Conservation (phyloP, 2,888 invertebrate genomes). For the Orgyia antiqua region DNA sequence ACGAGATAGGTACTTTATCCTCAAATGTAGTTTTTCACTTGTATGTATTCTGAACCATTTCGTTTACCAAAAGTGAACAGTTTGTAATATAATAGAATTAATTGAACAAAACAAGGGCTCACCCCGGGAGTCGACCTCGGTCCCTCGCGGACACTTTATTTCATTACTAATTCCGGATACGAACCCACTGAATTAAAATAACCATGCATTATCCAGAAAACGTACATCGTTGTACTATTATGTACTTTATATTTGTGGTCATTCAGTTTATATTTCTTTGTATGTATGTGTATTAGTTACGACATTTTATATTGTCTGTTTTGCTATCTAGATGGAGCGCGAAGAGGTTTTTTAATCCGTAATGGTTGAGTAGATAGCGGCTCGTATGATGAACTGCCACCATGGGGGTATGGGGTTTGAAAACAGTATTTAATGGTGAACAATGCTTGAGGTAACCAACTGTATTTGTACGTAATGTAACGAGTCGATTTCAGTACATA, state of each 20-base stretch:
- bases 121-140: constrained; percentile 36
- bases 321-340: constrained; percentile 52
- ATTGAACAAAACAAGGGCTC: constrained; percentile 35
- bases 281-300: constrained; percentile 6
- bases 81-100: constrained; percentile 30
- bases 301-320: constrained; percentile 7
- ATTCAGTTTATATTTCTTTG: constrained; percentile 12
- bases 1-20: no score
- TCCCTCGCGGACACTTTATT: constrained; percentile 61
- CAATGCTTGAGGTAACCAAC: no score
- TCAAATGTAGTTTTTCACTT: no score
- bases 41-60: no score
- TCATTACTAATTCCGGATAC: constrained; percentile 64
- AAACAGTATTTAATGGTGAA: no score
- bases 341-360: constrained; percentile 68
- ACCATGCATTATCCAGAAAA: constrained; percentile 25
- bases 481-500: no score
- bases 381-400: constrained; percentile 51
- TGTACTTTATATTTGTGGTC: no score
- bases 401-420: constrained; percentile 41
- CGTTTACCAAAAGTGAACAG: constrained; percentile 7
- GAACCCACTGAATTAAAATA: constrained; percentile 55
- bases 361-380: constrained; percentile 61
- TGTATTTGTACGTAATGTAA: no score
- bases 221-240: no score